Base-by-base conservation (phyloP, 2,113 vertebrate genomes). In the Toxotes chatareus region DNA sequence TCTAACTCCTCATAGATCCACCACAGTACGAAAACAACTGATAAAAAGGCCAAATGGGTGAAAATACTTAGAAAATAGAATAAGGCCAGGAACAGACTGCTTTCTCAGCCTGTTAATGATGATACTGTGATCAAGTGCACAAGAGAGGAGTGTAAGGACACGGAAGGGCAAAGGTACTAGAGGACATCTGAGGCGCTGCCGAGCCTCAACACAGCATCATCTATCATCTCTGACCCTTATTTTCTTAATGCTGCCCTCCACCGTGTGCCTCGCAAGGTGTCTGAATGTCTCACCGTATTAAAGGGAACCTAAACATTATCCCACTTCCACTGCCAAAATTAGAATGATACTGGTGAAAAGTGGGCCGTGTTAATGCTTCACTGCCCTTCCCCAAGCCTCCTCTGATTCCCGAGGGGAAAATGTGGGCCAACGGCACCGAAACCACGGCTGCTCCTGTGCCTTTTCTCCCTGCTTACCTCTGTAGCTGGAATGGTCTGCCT, bases 401-500 rank as follows among this genome's bases (percentile, higher is more conserved):
- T 19, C 71, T 82, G 59, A 63, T 85, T 27, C 84, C 73, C 27
- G 19, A 70, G 73, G 86, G 86, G 40, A 27, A 67, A 84, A 91
- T 88, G 80, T 85, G 88, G 83, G 89, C 83, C 82, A 82, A 56
- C 31, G 69, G 36, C 47, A 0, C 17, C 59, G 59, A 38, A 69
- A 84, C 80, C 56, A 60, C 38, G 3, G 44, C 72, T 66, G 63
- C 82, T 87, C 53, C 44, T 38, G 49, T 57, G 67, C 49, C 46
- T 66, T 60, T 65, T 60, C 53, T 57, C 90, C 31, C 16, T 16
- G 66, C 96, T 94, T 94, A 99, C 98, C 97, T 99, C 97, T 70
- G 95, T 88, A 40, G 91, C 94, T 0, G 96, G 96, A 92, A 99
- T 98, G 60, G 86, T 96, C 89, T 99, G 98, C 83, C 94, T 97